A percentile compares a stretch with the other conserved stretches of the same genome.
phyloP scores from a whole-genome alignment of 2,888 invertebrate species.

The Tanypteryx hageni region DNA sequence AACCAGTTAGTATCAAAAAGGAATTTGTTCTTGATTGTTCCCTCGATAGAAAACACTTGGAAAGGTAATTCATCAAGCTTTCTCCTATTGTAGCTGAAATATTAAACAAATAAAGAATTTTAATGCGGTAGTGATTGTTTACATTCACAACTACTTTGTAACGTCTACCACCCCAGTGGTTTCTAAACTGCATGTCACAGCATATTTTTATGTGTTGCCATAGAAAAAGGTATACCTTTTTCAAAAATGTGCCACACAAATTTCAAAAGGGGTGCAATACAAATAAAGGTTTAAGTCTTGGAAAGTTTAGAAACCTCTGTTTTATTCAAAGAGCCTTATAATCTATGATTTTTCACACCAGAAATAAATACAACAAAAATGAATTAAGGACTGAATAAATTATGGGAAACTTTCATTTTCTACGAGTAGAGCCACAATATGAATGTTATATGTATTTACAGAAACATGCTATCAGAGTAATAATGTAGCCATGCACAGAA shows the following conservation, averaged over 20 bases:
- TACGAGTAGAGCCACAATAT: not conserved
- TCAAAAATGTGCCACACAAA: too few species aligned
- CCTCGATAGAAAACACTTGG: constrained; percentile 82
- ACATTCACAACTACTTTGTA: not conserved
- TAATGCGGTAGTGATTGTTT: not conserved
- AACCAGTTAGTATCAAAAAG: constrained; percentile 88
- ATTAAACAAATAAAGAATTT: constrained; percentile 52
- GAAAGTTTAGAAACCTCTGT: too few species aligned
- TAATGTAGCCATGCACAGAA: constrained; percentile 14
- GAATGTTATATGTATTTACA: not conserved
- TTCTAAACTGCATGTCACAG: too few species aligned
- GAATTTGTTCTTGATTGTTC: constrained; percentile 82
- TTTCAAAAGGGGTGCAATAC: too few species aligned
- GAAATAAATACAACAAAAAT: not conserved
- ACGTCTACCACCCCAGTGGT: too few species aligned
- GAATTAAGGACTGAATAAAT: not conserved
- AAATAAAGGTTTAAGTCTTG: too few species aligned
- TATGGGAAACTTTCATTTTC: not conserved
- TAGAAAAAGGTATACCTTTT: too few species aligned
- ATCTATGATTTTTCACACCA: not conserved
- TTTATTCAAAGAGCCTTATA: not conserved
- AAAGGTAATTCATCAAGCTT: constrained; percentile 90
- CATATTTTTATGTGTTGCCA: too few species aligned
- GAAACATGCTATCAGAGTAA: not conserved
- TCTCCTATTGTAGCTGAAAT: constrained; percentile 85